Conservation (phyloP, 2,888 invertebrate species). For the Drosophila trichaetosa region DNA sequence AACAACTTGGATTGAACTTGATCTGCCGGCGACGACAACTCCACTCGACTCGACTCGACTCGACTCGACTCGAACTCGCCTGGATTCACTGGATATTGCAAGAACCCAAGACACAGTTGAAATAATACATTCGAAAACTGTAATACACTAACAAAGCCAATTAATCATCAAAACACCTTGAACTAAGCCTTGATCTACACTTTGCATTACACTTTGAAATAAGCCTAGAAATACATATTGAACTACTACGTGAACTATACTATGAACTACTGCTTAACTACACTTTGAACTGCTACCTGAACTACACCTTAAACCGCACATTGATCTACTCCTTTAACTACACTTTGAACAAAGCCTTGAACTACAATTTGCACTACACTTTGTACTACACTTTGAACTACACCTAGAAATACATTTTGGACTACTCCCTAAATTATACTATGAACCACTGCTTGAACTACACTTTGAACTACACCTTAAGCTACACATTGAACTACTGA, state of each 20-base stretch:
- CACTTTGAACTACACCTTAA: not conserved
- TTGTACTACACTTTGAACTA: no score
- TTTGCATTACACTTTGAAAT: no score
- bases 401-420: not conserved
- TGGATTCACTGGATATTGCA: constrained; percentile 48
- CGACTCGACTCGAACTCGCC: constrained; percentile 22
- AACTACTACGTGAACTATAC: no score
- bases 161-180: not conserved
- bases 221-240: no score
- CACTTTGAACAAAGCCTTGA: no score
- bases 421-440: not conserved
- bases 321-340: no score
- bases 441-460: no score
- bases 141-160: constrained; percentile 12
- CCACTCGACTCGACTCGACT: constrained; percentile 11
- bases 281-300: no score
- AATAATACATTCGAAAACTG: not conserved
- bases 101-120: constrained; percentile 8
- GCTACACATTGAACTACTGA: not conserved
- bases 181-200: no score
- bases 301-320: no score
- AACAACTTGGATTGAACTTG: constrained; percentile 32
- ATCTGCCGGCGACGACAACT: constrained; percentile 39
- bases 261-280: no score
- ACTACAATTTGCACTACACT: no score